These are phyloP conservation scores for Mycteria americana DNA, from an alignment of 2,797 vertebrate genomes.

Conservation along the genomic window DNA sequence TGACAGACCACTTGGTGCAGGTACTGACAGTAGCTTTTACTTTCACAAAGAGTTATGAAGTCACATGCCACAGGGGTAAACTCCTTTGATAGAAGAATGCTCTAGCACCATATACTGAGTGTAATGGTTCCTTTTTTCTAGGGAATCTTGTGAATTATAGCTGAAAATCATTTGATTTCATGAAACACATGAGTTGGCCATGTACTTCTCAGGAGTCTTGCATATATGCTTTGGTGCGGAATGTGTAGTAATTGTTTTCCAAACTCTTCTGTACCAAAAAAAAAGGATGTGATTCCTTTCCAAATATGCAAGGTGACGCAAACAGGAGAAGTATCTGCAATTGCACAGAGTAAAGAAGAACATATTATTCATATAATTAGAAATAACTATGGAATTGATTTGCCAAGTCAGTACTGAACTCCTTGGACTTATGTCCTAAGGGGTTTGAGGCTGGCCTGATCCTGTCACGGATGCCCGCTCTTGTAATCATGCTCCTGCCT, in stretches of 20 bases:
- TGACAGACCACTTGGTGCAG: neutral
- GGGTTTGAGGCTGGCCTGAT: neutral
- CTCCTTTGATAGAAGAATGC: neutral
- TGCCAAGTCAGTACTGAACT: neutral
- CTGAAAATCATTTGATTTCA: neutral
- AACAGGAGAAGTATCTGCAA: neutral
- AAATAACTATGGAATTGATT: neutral
- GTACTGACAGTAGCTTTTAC: neutral
- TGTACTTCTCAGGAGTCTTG: neutral
- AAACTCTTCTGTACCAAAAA: neutral
- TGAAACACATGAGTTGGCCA: neutral
- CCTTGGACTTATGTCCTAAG: neutral
- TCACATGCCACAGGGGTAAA: neutral
- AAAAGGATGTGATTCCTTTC: neutral
- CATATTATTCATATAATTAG: neutral
- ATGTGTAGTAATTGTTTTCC: neutral
- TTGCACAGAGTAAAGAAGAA: neutral
- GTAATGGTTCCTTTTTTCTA: neutral
- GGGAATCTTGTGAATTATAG: neutral
- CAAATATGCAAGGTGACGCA: neutral
- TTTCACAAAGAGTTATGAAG: neutral
- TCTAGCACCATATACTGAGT: neutral
- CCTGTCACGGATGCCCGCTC: neutral
- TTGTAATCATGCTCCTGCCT: neutral
- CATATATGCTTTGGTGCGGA: neutral